phyloP scores from a whole-genome alignment of 2,888 invertebrate genomes.

The Dendrolimus houi region DNA sequence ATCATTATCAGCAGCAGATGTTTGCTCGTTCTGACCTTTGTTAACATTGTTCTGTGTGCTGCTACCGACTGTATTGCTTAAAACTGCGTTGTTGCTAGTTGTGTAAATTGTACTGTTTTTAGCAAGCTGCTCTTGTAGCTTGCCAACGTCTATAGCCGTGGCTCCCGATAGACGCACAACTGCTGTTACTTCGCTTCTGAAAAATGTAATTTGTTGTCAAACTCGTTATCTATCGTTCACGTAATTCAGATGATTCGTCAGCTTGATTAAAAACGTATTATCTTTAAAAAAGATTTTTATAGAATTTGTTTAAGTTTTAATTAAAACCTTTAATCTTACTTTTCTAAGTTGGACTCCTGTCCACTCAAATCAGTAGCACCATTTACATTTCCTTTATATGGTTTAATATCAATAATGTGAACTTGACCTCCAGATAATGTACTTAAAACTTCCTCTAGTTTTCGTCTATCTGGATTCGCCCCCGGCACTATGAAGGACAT shows the following conservation, averaged over 20 bases:
- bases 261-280: too few relatives aligned
- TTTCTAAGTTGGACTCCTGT: conserved; percentile 73
- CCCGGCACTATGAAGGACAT: conserved; percentile 91
- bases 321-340: conserved; percentile 39
- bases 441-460: conserved; percentile 84
- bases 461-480: conserved; percentile 82
- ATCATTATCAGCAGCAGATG: conserved; percentile 33
- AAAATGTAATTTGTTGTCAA: conserved; percentile 19
- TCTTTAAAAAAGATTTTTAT: too few relatives aligned
- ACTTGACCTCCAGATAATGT: conserved; percentile 88
- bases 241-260: too few relatives aligned
- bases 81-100: conserved; percentile 32
- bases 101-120: conserved; percentile 64
- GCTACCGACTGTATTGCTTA: conserved; percentile 21
- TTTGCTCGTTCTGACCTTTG: conserved; percentile 30
- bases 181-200: conserved; percentile 83
- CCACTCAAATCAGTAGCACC: conserved; percentile 71
- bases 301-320: too few relatives aligned
- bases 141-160: conserved; percentile 82
- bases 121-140: conserved; percentile 79
- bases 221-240: too few relatives aligned
- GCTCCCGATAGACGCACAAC: conserved; percentile 81
- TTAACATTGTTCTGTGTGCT: conserved; percentile 13
- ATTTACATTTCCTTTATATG: conserved; percentile 77
- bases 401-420: conserved; percentile 83